phyloP scores from a whole-genome alignment of 1,140 invertebrate genomes.

The Papilio dardanus region DNA sequence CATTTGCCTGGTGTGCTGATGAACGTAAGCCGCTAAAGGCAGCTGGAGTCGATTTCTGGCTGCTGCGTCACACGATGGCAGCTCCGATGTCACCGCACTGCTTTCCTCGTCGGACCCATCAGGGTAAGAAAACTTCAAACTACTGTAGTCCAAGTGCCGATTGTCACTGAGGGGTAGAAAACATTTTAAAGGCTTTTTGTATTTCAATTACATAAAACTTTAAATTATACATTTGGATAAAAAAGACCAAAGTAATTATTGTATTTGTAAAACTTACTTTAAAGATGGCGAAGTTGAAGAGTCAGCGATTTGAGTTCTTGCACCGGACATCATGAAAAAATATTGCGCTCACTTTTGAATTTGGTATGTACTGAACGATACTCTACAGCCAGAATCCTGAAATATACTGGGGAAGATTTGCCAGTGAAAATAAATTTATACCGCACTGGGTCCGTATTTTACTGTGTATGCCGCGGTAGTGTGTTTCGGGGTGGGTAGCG shows the following conservation, averaged over 20 bases:
- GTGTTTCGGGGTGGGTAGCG: slow-evolving; percentile 32
- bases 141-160: slow-evolving; percentile 67
- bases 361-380: slow-evolving; percentile 15
- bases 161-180: slow-evolving; percentile 54
- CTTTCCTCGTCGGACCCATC: slow-evolving; percentile 72
- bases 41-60: slow-evolving; percentile 73
- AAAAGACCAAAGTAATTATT: background rate
- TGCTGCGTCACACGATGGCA: slow-evolving; percentile 87
- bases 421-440: slow-evolving; percentile 70
- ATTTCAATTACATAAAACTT: too few relatives aligned
- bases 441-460: slow-evolving; percentile 60
- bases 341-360: background rate
- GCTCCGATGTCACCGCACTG: slow-evolving; percentile 71
- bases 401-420: slow-evolving; percentile 52
- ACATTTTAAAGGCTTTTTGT: too few relatives aligned
- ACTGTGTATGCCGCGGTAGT: slow-evolving; percentile 37
- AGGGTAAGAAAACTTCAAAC: slow-evolving; percentile 69
- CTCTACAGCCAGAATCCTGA: slow-evolving; percentile 45
- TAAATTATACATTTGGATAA: background rate
- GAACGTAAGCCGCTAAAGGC: slow-evolving; percentile 77
- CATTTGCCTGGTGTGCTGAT: slow-evolving; percentile 69
- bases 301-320: slow-evolving; percentile 70
- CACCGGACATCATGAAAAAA: slow-evolving; percentile 58
- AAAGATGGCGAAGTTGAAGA: slow-evolving; percentile 72
- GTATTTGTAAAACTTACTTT: slow-evolving; percentile 50